phyloP scores from a whole-genome alignment of 1,140 invertebrate genomes.

The Leptinotarsa defecta region DNA sequence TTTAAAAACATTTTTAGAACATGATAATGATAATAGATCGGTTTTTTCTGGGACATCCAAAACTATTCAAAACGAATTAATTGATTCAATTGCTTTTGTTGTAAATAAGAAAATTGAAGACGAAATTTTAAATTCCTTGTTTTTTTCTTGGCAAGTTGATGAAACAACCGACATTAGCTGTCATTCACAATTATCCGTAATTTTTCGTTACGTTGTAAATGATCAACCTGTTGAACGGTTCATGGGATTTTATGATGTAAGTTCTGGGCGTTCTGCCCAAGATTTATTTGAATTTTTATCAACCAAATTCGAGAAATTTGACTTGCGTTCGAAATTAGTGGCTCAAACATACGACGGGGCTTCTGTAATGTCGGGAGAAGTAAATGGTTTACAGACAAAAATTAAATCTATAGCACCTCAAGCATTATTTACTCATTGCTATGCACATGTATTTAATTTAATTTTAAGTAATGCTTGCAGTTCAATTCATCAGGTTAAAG shows the following conservation, averaged over 20 bases:
- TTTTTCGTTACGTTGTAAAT: background rate
- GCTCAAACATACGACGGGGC: constrained; percentile 27
- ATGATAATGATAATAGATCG: constrained; percentile 16
- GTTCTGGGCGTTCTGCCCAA: constrained; percentile 21
- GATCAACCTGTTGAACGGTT: background rate
- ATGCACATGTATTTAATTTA: constrained; percentile 24
- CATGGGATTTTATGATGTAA: background rate
- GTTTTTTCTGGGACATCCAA: constrained; percentile 23
- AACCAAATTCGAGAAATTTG: constrained; percentile 15
- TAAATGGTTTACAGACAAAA: constrained; percentile 27
- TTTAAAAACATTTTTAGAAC: constrained; percentile 23
- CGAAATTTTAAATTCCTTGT: background rate
- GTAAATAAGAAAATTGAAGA: constrained; percentile 11
- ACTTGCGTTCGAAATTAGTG: constrained; percentile 13
- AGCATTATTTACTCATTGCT: constrained; percentile 23
- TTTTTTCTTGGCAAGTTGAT: too few relatives aligned
- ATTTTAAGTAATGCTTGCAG: constrained; percentile 13
- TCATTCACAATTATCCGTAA: constrained; percentile 1
- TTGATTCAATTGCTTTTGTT: constrained; percentile 13
- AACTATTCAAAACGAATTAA: constrained; percentile 12
- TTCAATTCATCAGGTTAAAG: constrained; percentile 10
- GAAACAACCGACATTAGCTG: too few relatives aligned
- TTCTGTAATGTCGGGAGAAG: constrained; percentile 12
- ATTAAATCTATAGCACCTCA: constrained; percentile 15
- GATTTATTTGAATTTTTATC: constrained; percentile 22